Evolutionary conservation across 2,888 invertebrate genomes (phyloP).

Genomic region (Stenotaenia linearis): DNA sequence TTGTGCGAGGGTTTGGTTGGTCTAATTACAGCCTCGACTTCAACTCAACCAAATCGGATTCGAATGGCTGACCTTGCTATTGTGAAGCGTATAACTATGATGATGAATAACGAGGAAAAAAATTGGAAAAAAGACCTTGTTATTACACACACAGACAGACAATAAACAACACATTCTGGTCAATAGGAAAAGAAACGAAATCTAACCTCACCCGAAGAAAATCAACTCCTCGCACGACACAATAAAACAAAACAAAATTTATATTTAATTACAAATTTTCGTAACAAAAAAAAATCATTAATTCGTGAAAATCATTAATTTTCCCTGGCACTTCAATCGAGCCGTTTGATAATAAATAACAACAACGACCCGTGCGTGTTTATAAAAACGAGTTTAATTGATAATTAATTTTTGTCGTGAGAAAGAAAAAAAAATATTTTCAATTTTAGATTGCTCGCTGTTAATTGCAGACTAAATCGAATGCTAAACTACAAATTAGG

Average conservation of each 20-base stretch:
- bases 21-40: conserved; percentile 19
- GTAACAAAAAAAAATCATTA: neutral
- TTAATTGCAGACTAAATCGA: neutral
- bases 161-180: conserved; percentile 6
- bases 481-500: neutral
- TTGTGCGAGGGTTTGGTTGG: neutral
- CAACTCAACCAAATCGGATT: conserved; percentile 26
- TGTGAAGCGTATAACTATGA: conserved; percentile 16
- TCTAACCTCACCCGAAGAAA: neutral
- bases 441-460: neutral
- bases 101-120: conserved; percentile 12
- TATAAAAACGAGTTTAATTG: too few species aligned
- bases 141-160: neutral
- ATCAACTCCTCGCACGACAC: neutral
- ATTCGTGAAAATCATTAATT: neutral
- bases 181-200: neutral
- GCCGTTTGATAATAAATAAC: neutral
- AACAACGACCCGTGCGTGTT: too few species aligned
- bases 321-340: neutral
- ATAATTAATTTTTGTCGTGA: neutral
- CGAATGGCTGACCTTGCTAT: conserved; percentile 20
- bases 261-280: neutral
- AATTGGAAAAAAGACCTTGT: neutral
- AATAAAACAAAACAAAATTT: neutral
- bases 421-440: neutral